Base-by-base conservation (phyloP, 2,113 vertebrate species). In the Blennius ocellaris region DNA sequence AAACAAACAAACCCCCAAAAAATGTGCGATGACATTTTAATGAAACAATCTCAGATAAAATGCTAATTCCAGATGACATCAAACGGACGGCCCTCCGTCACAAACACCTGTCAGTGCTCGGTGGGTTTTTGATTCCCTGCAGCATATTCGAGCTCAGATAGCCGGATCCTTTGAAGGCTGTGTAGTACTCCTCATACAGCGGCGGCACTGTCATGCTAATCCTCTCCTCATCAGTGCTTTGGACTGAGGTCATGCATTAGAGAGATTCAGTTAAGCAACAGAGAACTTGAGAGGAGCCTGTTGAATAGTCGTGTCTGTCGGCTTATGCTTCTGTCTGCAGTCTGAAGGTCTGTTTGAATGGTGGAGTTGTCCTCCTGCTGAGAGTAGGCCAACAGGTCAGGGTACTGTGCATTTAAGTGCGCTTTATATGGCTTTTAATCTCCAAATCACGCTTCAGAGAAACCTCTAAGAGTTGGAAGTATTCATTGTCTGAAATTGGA, bases 261-360 rank as follows among this genome's bases (percentile, higher is more conserved):
- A 76, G 75, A 61, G 68, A 72, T 60, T 73, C 57, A 66, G 47
- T 68, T 57, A 65, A 69, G 80, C 56, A 58, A 56, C 71, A 15
- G 61, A 70, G 56, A 69, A 53, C 17, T 63, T 36, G 15, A 78
- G 52, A 72, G 8, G 71, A 75, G 59, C 62, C 41, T 60, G 56
- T 60, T 73, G 56, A 73, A 57, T 76, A 50, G 75, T 58, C 41
- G 56, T 39, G 65, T 81, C 61, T 65, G 78, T 67, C 80, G 67
- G 41, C 40, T 14, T 52, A 36, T 71, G 38, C 39, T 16, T 57
- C 59, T 47, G 76, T 84, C 72, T 83, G 50, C 41, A 55, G 52
- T 67, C 61, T 78, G 58, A 75, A 78, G 80, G 73, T 87, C 54
- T 69, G 6, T 52, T 48, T 64, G 48, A 65, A 60, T 17, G 49